Evolutionary conservation across 2,888 invertebrate species (phyloP), one percentile per base, ranked within the genome.

Genomic region (Cantharis flavilabris): DNA sequence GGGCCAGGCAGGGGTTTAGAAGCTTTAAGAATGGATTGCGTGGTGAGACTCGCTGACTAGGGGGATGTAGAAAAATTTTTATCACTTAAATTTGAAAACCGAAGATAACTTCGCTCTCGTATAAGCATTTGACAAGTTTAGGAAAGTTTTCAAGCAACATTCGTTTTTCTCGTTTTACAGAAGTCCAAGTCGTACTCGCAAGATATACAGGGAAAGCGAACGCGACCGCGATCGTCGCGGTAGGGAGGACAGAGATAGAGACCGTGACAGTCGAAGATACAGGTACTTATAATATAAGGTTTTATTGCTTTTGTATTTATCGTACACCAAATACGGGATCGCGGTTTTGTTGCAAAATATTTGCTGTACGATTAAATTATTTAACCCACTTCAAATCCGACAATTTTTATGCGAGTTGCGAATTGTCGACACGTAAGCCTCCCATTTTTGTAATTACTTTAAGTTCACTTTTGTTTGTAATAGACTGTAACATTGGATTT

Each of bases 221-320:
- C 87, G 83, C 83, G 90, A 86, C 84, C 86, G 83, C 84, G 89
- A 79, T 82, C 87, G 85, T 84, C 86, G 76, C 76, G 65, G 65
- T 23, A 86, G 77, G 84, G 88, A 82, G 85, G 88, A 84, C 84
- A 86, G 86, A 80, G 89, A 89, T 79, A 86, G 89, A 86, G 80
- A 90, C 86, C 83, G 89, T 85, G 84, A 89, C 84, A 10, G 84
- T 83, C 78, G 88, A 84, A 73, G 86, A 86, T 76, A 89, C 86
- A 83, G 88, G 89, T 82, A 88, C 49, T 20, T 49, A 14, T 49
- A 62, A 67, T 30, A 10, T n/a, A 23, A 20, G 9, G 20, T 23
- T 23, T 23, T 13, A 0, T 16, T 18, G 23, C 23, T 18, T 9
- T 18, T 64, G 10, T 28, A 28, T 64, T 64, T 49, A n/a, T 49